Evolutionary conservation across 2,888 invertebrate genomes (phyloP).

Genomic region (Euzophera pinguis): DNA sequence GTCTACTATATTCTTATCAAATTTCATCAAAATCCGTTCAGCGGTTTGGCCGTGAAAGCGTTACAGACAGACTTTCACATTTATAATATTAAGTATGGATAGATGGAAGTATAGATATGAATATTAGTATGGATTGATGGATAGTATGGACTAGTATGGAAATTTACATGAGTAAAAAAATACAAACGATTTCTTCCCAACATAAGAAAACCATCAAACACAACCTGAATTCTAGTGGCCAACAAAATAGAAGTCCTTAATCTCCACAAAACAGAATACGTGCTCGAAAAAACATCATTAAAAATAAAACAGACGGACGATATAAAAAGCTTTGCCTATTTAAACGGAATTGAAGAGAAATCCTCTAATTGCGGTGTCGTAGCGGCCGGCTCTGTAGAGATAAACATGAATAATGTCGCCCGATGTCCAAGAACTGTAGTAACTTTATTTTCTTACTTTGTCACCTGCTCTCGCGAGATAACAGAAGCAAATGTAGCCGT

Average conservation of each 20-base stretch:
- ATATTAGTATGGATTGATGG: too few species aligned
- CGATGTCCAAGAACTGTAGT: slow-evolving; percentile 55
- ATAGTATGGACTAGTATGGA: too few species aligned
- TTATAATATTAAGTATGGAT: too few species aligned
- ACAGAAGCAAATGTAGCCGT: slow-evolving; percentile 26
- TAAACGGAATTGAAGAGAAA: slow-evolving; percentile 42
- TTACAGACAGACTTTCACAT: too few species aligned
- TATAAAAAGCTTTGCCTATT: slow-evolving; percentile 42
- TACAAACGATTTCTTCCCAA: too few species aligned
- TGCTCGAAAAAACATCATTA: slow-evolving; percentile 1
- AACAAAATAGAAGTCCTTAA: not conserved
- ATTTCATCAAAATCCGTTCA: too few species aligned
- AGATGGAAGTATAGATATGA: too few species aligned
- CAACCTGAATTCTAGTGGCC: not conserved
- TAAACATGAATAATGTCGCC: slow-evolving; percentile 75
- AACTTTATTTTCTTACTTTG: slow-evolving; percentile 69
- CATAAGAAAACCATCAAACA: not conserved
- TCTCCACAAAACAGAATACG: slow-evolving; percentile 5
- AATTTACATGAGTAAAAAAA: too few species aligned
- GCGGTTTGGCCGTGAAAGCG: too few species aligned
- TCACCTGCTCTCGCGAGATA: slow-evolving; percentile 67
- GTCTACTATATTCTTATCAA: too few species aligned
- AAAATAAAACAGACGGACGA: slow-evolving; percentile 21
- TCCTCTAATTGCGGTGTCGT: slow-evolving; percentile 70
- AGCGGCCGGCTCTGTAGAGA: slow-evolving; percentile 44